phyloP scores from a whole-genome alignment of 2,888 invertebrate species.

The Drosophila robusta region DNA sequence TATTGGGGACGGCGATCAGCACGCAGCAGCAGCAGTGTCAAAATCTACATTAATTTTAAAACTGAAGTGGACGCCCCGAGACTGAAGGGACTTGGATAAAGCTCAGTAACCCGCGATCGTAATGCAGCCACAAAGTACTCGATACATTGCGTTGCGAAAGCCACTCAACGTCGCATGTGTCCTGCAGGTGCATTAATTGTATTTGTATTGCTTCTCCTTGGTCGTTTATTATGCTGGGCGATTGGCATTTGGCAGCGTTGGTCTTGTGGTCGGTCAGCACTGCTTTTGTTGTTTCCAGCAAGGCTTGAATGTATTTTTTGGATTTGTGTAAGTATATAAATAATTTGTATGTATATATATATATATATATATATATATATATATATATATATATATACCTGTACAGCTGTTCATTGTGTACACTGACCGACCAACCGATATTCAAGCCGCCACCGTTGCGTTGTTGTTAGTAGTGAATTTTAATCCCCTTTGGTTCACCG shows the following conservation, averaged over 20 bases:
- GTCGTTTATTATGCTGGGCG: constrained; percentile 15
- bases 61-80: not conserved
- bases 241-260: constrained; percentile 12
- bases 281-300: constrained; percentile 25
- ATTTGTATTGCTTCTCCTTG: constrained; percentile 59
- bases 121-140: constrained; percentile 1
- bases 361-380: not conserved
- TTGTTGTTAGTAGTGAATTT: constrained; percentile 67
- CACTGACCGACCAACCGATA: constrained; percentile 32
- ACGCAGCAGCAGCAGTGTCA: not conserved
- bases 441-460: constrained; percentile 33
- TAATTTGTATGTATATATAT: not conserved
- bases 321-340: not conserved
- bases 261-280: constrained; percentile 58
- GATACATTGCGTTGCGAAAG: not conserved
- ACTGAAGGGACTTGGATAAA: not conserved
- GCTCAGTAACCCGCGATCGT: not conserved
- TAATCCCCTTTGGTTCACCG: constrained; percentile 60
- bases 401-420: constrained; percentile 5
- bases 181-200: constrained; percentile 61
- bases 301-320: constrained; percentile 29
- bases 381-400: not conserved
- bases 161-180: not conserved
- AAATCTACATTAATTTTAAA: not conserved
- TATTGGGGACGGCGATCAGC: constrained; percentile 1